Evolutionary conservation across 2,888 invertebrate species (phyloP).

Genomic region (Ormyrus nitidulus): DNA sequence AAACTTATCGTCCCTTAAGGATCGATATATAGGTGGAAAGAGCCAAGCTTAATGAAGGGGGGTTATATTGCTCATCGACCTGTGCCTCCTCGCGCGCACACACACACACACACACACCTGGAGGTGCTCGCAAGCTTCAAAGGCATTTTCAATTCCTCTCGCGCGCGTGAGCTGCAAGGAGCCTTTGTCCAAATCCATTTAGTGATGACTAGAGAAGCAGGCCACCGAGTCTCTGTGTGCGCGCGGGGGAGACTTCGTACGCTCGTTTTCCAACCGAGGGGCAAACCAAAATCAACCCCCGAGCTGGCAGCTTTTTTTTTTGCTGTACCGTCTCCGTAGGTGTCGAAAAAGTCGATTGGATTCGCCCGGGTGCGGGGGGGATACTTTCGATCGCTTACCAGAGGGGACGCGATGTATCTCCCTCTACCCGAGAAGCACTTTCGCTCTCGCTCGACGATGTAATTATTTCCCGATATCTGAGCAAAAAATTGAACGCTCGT

Average conservation of each 20-base stretch:
- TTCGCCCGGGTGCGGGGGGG: not conserved
- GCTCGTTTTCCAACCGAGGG: not conserved
- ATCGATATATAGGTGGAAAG: conserved; percentile 14
- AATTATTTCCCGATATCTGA: too few relatives aligned
- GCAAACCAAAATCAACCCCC: conserved; percentile 24
- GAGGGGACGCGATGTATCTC: too few relatives aligned
- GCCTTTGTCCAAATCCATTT: conserved; percentile 42
- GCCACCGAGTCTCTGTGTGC: too few relatives aligned
- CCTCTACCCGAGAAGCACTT: too few relatives aligned
- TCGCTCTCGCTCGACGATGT: too few relatives aligned
- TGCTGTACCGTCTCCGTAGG: not conserved
- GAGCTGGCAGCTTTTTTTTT: conserved; percentile 10
- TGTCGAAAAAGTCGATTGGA: conserved; percentile 19
- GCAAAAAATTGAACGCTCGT: too few relatives aligned
- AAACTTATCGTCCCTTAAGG: not conserved
- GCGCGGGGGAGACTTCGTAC: not conserved
- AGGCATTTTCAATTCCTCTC: conserved; percentile 27
- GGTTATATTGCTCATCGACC: not conserved
- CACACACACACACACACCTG: not conserved
- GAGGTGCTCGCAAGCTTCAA: conserved; percentile 4
- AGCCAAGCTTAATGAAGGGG: conserved; percentile 16
- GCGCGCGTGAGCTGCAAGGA: not conserved
- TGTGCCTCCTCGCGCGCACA: not conserved
- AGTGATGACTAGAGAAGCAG: not conserved
- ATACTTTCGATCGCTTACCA: too few relatives aligned